Evolutionary conservation across 2,888 invertebrate species (phyloP), one percentile per base, ranked within the genome.

Genomic region (Pedicia rivosa): DNA sequence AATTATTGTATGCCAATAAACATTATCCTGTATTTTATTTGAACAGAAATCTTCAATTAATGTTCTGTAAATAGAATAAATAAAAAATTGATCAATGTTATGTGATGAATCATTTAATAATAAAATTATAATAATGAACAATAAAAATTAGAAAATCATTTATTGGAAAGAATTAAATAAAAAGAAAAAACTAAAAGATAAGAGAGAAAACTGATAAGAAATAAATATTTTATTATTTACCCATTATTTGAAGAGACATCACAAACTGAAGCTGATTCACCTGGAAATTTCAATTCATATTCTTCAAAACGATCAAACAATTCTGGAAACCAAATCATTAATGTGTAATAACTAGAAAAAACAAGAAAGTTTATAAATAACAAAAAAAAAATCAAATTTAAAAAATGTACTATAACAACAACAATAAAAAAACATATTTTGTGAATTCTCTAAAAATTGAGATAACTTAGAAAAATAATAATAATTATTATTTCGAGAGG

Each of bases 271-370:
- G 80, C 79, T 0, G 68, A 66, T 35, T 70, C 65, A 43, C 72
- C 73, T 1, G 79, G 79, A 65, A 77, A 66, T 2, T 62, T 55
- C 17, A 59, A 53, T 52, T 81, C 81, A 55, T 73, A 82, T 48
- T 76, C 75, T 50, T 82, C 80, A 57, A 82, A 82, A 37, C 87
- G 76, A 58, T 75, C 74, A 63, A 88, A 88, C 48, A 88, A 61
- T 57, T 87, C 87, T 10, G 87, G 87, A 62, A 88, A 87, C 88
- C 88, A 90, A 56, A 88, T 74, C 81, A 86, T 87, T 29, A 88
- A 63, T 6, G 88, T 88, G 57, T 88, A 88, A 62, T 87, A 88
- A 53, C 88, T 88, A 63, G 10, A 62, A 60, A 33, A 37, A 41
- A 25, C 37, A 17, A 37, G 5, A 17, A 26, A 35, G 29, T 10